phyloP scores from a whole-genome alignment of 2,797 vertebrate genomes.

The Acanthis flammea region DNA sequence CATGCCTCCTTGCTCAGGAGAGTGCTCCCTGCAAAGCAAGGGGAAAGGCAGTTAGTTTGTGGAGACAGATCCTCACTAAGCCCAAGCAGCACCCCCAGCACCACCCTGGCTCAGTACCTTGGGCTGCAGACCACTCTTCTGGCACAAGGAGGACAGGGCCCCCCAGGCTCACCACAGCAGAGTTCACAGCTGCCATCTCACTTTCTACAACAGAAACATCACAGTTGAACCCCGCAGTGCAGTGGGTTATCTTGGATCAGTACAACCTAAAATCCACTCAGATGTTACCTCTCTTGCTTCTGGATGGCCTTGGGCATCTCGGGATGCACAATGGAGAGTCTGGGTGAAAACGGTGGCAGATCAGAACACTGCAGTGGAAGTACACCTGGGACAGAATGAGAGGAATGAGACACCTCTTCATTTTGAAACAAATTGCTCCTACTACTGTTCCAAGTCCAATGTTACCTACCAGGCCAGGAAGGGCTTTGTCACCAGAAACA shows the following conservation, averaged over 20 bases:
- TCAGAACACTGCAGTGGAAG: constrained; percentile 73
- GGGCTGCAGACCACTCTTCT: constrained; percentile 2
- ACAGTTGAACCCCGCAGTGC: fast-evolving
- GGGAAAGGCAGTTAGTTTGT: not conserved
- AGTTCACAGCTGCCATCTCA: not conserved
- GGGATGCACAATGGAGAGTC: constrained; percentile 67
- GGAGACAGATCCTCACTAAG: not conserved
- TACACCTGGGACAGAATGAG: constrained; percentile 60
- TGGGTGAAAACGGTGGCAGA: constrained; percentile 57
- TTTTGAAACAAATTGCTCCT: not conserved
- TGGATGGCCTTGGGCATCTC: constrained; percentile 46
- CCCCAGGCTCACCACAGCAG: constrained; percentile 50
- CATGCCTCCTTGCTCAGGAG: not conserved
- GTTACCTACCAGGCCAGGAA: constrained; percentile 65
- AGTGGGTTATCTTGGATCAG: not conserved
- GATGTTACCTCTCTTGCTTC: constrained; percentile 61
- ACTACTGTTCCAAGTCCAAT: fast-evolving
- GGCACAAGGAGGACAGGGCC: constrained; percentile 71
- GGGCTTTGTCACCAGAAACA: not conserved
- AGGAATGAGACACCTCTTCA: fast-evolving
- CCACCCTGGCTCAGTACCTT: constrained; percentile 29
- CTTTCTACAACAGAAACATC: not conserved
- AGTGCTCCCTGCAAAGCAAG: not conserved
- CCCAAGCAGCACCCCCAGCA: not conserved
- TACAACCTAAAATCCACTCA: not conserved